A percentile compares a stretch with the other conserved stretches of the same genome.
phyloP scores from a whole-genome alignment of 2,113 vertebrate species.

The Kryptolebias marmoratus region DNA sequence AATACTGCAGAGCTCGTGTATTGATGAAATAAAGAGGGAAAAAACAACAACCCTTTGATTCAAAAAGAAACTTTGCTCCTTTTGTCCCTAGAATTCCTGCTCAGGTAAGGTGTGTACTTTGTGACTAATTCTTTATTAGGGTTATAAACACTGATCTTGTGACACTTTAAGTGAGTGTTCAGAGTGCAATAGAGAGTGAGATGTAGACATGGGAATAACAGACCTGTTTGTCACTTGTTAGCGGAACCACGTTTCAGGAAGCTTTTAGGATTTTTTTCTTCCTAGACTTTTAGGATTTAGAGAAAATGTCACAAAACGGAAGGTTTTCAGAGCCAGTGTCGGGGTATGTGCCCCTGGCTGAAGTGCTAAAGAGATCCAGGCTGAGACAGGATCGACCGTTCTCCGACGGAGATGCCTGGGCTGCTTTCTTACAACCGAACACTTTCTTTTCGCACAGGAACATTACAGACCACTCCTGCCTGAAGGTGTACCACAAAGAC shows the following conservation, averaged over 20 bases:
- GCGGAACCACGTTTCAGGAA: neutral
- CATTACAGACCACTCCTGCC: slow-evolving; percentile 94
- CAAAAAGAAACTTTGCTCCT: slow-evolving; percentile 40
- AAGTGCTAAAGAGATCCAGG: slow-evolving; percentile 26
- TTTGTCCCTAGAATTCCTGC: slow-evolving; percentile 16
- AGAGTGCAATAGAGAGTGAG: slow-evolving; percentile 7
- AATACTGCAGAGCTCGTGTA: slow-evolving; percentile 15
- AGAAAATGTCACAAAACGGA: slow-evolving; percentile 51
- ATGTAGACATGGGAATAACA: slow-evolving; percentile 4
- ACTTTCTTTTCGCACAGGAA: slow-evolving; percentile 85
- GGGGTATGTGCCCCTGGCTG: slow-evolving; percentile 46
- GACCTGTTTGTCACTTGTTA: neutral
- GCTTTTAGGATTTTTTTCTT: slow-evolving; percentile 21
- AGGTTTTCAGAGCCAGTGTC: slow-evolving; percentile 31
- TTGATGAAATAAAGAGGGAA: neutral
- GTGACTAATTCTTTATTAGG: slow-evolving; percentile 65
- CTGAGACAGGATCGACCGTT: slow-evolving; percentile 38
- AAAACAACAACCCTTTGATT: neutral
- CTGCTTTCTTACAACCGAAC: slow-evolving; percentile 34
- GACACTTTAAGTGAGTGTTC: slow-evolving; percentile 35
- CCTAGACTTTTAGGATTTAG: slow-evolving; percentile 12
- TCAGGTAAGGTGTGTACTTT: slow-evolving; percentile 68
- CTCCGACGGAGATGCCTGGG: slow-evolving; percentile 70
- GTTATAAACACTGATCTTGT: slow-evolving; percentile 69
- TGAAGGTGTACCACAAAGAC: slow-evolving; percentile 99